Evolutionary conservation across 2,888 invertebrate species (phyloP), one percentile per base, ranked within the genome.

Genomic region (Calephelis perditalis): DNA sequence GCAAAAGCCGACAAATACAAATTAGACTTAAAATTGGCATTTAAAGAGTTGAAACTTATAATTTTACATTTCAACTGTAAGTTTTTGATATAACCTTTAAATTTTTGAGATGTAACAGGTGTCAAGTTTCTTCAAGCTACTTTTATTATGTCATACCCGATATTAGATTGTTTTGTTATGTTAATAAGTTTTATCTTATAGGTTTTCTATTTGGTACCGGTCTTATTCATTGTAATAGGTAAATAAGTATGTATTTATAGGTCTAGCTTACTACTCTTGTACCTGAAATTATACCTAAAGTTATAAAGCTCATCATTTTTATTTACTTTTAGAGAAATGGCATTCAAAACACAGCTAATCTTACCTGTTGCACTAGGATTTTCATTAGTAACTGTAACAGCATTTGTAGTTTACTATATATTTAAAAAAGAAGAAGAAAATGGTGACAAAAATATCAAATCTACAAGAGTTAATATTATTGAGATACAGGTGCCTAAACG

Each of bases 301-400:
- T 49, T 49, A 26, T 10, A 35, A 52, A 35, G 15, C 47, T 47
- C 26, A 44, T 5, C 45, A 36, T 15, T 26, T 52, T 11, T 43
- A 7, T 57, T 60, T 66, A 69, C 59, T 78, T 81, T 56, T 67
- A 81, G 82, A 62, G 77, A 70, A 61, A 88, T 88, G 87, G 70
- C 81, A 35, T 60, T 79, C 0, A 79, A 78, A 59, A 65, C 79
- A 11, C 87, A 84, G 62, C 65, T 87, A n/a, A 66, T 82, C 2
- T 61, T 93, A 64, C 93, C 95, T 44, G 73, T 94, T 46, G 84
- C 92, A 55, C 77, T 95, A 26, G 95, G 95, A 11, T 77, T 95
- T 59, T 93, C 95, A 0, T 75, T 95, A 62, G 94, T 94, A 68
- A 92, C 94, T n/a, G 88, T 94, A 15, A 92, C 94, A 65, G 93